These are phyloP conservation scores for Zeugodacus cucurbitae DNA, from an alignment of 1,140 invertebrate species.

Conservation along the genomic window DNA sequence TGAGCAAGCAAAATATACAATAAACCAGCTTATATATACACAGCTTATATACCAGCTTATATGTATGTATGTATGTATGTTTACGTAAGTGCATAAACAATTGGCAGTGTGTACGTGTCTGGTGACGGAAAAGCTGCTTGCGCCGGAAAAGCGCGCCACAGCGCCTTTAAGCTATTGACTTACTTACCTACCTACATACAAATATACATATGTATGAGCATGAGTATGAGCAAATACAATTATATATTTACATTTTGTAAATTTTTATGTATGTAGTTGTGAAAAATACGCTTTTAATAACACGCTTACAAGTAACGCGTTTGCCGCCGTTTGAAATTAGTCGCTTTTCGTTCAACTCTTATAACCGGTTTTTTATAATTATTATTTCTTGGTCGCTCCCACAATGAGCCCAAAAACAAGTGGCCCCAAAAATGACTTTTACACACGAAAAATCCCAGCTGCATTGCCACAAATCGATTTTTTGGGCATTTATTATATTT, in stretches of 20 bases:
- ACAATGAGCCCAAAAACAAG: not conserved
- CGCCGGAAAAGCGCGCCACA: slow-evolving; percentile 5
- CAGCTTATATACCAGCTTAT: no score
- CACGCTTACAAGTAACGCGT: not conserved
- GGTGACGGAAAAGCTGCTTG: not conserved
- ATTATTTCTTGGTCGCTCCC: not conserved
- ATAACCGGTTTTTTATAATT: not conserved
- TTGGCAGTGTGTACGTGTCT: not conserved
- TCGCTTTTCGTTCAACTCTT: not conserved
- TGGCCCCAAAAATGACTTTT: not conserved
- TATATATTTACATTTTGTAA: not conserved
- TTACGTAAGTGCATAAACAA: not conserved
- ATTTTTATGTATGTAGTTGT: not conserved
- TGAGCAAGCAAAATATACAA: not conserved
- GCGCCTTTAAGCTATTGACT: not conserved
- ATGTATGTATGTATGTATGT: not conserved
- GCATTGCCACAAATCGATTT: no score
- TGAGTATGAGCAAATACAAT: not conserved
- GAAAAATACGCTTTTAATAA: not conserved
- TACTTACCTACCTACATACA: not conserved
- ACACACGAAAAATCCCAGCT: no score
- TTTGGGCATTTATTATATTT: not conserved
- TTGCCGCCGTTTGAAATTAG: not conserved
- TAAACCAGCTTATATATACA: not conserved
- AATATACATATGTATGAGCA: not conserved